Conservation (phyloP, 2,888 invertebrate species). For the Conistra vaccinii region DNA sequence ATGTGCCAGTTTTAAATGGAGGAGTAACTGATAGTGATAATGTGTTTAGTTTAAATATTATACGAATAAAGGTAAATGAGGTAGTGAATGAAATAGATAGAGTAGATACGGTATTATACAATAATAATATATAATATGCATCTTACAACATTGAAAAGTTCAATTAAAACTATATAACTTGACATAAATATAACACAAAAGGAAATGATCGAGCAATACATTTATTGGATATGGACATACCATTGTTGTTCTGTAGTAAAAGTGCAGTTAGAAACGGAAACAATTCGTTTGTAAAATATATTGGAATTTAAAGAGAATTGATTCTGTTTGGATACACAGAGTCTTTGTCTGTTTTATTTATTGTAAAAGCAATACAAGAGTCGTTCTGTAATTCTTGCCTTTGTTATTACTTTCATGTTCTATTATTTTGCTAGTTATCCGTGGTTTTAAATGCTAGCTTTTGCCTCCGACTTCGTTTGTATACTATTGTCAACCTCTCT, state of each 20-base stretch:
- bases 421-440: constrained; percentile 7
- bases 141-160: not conserved
- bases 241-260: constrained; percentile 26
- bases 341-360: constrained; percentile 40
- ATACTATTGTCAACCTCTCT: not conserved
- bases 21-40: not conserved
- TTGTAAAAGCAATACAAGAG: constrained; percentile 15
- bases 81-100: no score
- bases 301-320: constrained; percentile 34
- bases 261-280: constrained; percentile 30
- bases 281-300: constrained; percentile 44
- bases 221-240: not conserved
- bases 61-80: not conserved
- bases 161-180: not conserved
- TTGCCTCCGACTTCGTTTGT: constrained; percentile 5
- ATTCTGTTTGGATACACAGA: constrained; percentile 29
- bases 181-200: not conserved
- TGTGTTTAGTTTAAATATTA: not conserved
- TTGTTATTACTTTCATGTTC: not conserved
- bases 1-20: constrained; percentile 8
- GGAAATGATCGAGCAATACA: not conserved
- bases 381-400: constrained; percentile 2
- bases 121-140: no score
- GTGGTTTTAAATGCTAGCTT: not conserved
- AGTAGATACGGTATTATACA: no score